Conservation (phyloP, 2,888 invertebrate species). For the Prionchulus punctatus region DNA sequence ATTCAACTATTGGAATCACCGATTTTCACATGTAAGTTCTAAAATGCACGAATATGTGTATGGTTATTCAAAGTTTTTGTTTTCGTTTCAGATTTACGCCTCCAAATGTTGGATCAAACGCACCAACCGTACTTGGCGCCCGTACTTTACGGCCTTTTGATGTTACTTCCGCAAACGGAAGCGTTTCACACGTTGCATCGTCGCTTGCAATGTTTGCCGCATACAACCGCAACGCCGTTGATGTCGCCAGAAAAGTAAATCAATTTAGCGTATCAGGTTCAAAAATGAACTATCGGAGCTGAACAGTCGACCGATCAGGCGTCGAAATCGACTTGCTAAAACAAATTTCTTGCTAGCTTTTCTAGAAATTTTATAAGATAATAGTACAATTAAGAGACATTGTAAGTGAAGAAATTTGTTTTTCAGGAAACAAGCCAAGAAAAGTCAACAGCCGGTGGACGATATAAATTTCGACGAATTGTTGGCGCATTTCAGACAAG, state of each 20-base stretch:
- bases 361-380: too few relatives aligned
- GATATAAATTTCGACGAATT: background rate
- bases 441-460: too few relatives aligned
- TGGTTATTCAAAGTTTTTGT: background rate
- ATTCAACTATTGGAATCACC: conserved; percentile 96
- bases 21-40: conserved; percentile 78
- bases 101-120: conserved; percentile 66
- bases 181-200: conserved; percentile 71
- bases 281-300: too few relatives aligned
- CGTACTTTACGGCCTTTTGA: conserved; percentile 81
- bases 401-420: too few relatives aligned
- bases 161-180: conserved; percentile 92
- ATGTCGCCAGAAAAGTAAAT: too few relatives aligned
- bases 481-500: background rate
- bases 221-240: background rate
- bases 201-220: conserved; percentile 61
- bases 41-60: background rate
- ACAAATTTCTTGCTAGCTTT: too few relatives aligned
- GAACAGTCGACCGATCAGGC: too few relatives aligned
- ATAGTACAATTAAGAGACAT: too few relatives aligned
- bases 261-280: too few relatives aligned
- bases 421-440: too few relatives aligned
- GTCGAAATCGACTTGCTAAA: background rate
- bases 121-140: conserved; percentile 59
- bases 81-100: conserved; percentile 54